These are phyloP conservation scores for Osmoderma eremita DNA, from an alignment of 2,888 invertebrate genomes.

Conservation along the genomic window DNA sequence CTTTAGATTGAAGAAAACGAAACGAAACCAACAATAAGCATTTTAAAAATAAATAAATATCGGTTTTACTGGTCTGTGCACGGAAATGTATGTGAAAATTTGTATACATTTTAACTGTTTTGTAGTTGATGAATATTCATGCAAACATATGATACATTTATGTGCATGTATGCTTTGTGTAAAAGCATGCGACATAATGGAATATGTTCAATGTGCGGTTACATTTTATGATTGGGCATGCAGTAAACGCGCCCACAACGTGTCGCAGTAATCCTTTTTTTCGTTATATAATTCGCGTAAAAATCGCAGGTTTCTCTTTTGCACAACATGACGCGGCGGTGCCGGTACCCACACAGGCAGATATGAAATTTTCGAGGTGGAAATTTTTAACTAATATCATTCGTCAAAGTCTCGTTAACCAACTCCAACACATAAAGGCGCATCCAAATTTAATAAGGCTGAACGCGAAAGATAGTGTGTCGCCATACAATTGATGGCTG, in stretches of 20 bases:
- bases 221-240: background rate
- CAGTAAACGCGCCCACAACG: constrained; percentile 18
- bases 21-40: too few species aligned
- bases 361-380: constrained; percentile 9
- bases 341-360: background rate
- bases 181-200: background rate
- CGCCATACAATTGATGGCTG: background rate
- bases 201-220: constrained; percentile 7
- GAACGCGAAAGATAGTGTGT: constrained; percentile 9
- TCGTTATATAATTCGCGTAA: constrained; percentile 29
- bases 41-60: too few species aligned
- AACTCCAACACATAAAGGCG: background rate
- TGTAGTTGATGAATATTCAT: too few species aligned
- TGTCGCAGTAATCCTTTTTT: constrained; percentile 22
- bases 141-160: too few species aligned
- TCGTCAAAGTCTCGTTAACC: constrained; percentile 20
- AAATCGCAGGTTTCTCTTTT: constrained; percentile 27
- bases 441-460: constrained; percentile 14
- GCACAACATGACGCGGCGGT: background rate
- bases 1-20: too few species aligned
- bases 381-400: constrained; percentile 27
- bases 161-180: too few species aligned
- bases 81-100: too few species aligned
- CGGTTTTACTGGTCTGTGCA: too few species aligned
- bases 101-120: too few species aligned